Evolutionary conservation across 2,888 invertebrate genomes (phyloP), one percentile per base, ranked within the genome.

Genomic region (Morpho achilles): DNA sequence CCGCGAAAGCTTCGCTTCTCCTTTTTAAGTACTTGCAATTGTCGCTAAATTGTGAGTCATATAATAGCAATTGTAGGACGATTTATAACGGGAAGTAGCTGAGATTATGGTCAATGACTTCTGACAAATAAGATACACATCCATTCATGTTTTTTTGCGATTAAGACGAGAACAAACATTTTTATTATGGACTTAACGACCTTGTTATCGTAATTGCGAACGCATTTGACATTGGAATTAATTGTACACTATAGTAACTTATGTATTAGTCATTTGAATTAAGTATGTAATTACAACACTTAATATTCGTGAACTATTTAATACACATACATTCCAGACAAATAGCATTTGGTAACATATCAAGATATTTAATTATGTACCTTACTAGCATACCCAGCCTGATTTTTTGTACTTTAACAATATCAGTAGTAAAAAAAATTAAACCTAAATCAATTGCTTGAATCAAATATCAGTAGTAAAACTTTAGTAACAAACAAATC

Each of bases 81-180:
- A 83, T 82, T 84, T 76, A 74, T 85, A 87, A 86, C 87, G 86
- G 89, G 88, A 88, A 86, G 84, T 79, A 61, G 71, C 70, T 69
- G 70, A 72, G 67, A 72, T 71, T 69, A 77, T 87, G 87, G 87
- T 84, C 86, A 85, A 77, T 84, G 88, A 87, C 88, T 83, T 72
- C 62, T 60, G 79, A 79, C 79, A 76, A 77, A 70, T 68, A 61
- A 62, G 70, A 39, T 69, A 70, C 65, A 72, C 69, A 71, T 64
- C 59, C 59, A 65, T 47, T 63, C 48, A 45, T 43, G 42, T 50
- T 41, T 54, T 54, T 47, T 56, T 40, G 23, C 48, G 44, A 6
- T 45, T 47, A 60, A 56, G 40, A 50, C 48, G 16, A 42, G 54
- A 39, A 51, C 23, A 41, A 45, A 54, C 40, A 10, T 9, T 56